phyloP scores from a whole-genome alignment of 1,140 invertebrate genomes.

The Armadillidium nasatum region DNA sequence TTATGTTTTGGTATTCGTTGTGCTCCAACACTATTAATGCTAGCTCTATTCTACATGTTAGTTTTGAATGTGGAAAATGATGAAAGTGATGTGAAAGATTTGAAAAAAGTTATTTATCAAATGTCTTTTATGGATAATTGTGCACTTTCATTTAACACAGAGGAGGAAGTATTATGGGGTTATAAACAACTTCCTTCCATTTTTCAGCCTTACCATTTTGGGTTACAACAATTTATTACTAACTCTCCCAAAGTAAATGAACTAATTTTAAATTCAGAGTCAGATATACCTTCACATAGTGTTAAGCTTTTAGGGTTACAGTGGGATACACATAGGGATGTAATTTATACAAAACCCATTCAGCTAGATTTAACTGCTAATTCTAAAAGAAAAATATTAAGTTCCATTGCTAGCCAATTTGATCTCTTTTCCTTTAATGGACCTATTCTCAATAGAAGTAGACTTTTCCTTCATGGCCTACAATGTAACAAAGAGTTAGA shows the following conservation, averaged over 20 bases:
- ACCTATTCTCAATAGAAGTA: neutral
- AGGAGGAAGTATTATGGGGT: neutral
- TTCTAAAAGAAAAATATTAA: slow-evolving; percentile 5
- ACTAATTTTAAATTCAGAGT: neutral
- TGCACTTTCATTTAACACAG: no score
- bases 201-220: neutral
- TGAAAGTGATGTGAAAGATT: neutral
- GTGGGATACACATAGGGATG: neutral
- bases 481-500: neutral
- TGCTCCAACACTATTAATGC: slow-evolving; percentile 17
- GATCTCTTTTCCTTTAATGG: neutral
- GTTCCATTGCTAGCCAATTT: neutral
- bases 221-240: slow-evolving; percentile 16
- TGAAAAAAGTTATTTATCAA: neutral
- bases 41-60: slow-evolving; percentile 21
- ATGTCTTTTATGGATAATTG: no score
- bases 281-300: neutral
- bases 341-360: neutral
- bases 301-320: neutral
- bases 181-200: neutral
- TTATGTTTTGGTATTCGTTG: slow-evolving; percentile 22
- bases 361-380: neutral
- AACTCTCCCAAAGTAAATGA: neutral
- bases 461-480: slow-evolving; percentile 4
- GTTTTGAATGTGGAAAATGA: neutral